Evolutionary conservation across 2,113 vertebrate species (phyloP).

Genomic region (Mystacornis crossleyi): DNA sequence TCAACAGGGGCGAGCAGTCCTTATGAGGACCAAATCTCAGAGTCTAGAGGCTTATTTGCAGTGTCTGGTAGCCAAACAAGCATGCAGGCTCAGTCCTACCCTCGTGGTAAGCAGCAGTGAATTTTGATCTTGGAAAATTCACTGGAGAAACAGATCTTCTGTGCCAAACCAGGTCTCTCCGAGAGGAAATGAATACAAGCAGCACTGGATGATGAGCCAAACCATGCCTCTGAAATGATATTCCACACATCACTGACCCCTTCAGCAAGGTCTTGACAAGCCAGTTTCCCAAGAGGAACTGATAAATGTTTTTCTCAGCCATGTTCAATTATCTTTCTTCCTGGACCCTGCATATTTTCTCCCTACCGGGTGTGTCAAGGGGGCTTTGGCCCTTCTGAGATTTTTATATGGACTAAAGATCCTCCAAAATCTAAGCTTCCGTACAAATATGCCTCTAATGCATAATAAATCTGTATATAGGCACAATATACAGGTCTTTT

Average conservation of each 20-base stretch:
- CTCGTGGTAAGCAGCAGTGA: background rate
- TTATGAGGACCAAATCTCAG: background rate
- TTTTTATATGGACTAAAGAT: background rate
- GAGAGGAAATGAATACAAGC: background rate
- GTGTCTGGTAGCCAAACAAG: background rate
- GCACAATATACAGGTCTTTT: background rate
- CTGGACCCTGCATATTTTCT: background rate
- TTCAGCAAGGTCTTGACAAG: background rate
- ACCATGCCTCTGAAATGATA: background rate
- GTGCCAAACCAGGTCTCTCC: background rate
- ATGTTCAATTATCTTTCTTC: background rate
- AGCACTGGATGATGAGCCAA: background rate
- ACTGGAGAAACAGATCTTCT: background rate
- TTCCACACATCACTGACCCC: background rate
- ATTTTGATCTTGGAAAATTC: background rate
- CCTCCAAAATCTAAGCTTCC: background rate
- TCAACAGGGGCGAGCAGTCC: background rate
- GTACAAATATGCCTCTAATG: background rate
- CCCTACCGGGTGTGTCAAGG: accelerated
- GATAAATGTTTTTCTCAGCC: background rate
- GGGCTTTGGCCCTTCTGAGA: background rate
- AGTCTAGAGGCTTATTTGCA: background rate
- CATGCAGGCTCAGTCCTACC: background rate
- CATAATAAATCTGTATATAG: background rate
- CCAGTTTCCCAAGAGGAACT: background rate